Percentiles rank a stretch among this genome's conserved stretches.
Evolutionary conservation across 2,888 invertebrate species (phyloP).

Genomic region (Epistrophe grossulariae): DNA sequence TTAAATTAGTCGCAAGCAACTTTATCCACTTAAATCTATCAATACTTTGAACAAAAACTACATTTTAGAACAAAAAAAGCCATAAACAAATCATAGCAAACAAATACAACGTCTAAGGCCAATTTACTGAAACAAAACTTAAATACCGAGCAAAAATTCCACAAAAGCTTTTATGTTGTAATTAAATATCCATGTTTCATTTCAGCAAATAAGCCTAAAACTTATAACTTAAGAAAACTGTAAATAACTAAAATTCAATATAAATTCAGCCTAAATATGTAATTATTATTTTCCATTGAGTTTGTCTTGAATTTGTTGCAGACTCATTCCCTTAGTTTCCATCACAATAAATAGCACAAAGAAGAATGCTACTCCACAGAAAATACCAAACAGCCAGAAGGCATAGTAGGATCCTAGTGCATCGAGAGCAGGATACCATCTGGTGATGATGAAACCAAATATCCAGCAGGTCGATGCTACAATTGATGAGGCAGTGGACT

Average conservation of each 20-base stretch:
- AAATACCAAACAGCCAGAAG: slow-evolving; percentile 90
- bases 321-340: slow-evolving; percentile 94
- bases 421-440: slow-evolving; percentile 87
- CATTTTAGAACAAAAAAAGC: slow-evolving; percentile 8
- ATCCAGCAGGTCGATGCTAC: slow-evolving; percentile 92
- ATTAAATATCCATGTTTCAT: no score
- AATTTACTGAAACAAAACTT: no score
- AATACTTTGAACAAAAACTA: slow-evolving; percentile 11
- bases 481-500: slow-evolving; percentile 90
- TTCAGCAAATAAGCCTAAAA: background rate
- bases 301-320: slow-evolving; percentile 92
- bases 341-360: slow-evolving; percentile 91
- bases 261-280: background rate
- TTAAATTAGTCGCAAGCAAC: background rate
- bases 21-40: slow-evolving; percentile 5
- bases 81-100: background rate
- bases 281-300: slow-evolving; percentile 85
- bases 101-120: background rate
- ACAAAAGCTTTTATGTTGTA: no score
- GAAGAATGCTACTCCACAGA: slow-evolving; percentile 87
- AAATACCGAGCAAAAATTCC: no score
- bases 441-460: slow-evolving; percentile 90
- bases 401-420: slow-evolving; percentile 87
- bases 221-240: background rate
- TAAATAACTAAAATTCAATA: background rate